Evolutionary conservation across 2,797 vertebrate genomes (phyloP).

Genomic region (Xiphophorus birchmanni): DNA sequence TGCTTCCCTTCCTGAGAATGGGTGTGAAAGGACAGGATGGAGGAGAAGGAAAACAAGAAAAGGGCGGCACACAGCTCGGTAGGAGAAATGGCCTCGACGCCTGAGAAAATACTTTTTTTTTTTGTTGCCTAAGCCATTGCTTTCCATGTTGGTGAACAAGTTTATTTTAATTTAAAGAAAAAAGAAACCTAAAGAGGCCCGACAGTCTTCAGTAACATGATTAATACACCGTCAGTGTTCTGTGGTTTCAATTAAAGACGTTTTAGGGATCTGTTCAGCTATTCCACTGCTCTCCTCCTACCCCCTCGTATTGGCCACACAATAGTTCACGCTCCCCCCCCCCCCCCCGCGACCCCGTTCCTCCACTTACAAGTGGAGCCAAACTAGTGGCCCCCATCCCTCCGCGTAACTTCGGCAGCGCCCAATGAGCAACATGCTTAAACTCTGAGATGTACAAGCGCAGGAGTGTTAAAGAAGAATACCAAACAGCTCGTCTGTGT

Average conservation of each 20-base stretch:
- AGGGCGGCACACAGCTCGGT: slow-evolving; percentile 52
- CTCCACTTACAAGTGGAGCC: slow-evolving; percentile 33
- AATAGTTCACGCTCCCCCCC: slow-evolving; percentile 8
- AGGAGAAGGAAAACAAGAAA: slow-evolving; percentile 77
- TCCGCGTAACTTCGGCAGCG: slow-evolving; percentile 43
- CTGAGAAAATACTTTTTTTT: slow-evolving; percentile 28
- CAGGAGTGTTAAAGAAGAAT: slow-evolving; percentile 57
- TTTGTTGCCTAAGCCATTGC: slow-evolving; percentile 16
- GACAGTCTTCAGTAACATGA: background rate
- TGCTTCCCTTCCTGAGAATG: slow-evolving; percentile 41
- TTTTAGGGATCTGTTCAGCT: slow-evolving; percentile 20
- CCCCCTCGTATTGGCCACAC: slow-evolving; percentile 36
- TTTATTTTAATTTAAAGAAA: slow-evolving; percentile 2
- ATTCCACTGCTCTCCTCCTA: slow-evolving; percentile 30
- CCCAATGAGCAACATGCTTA: slow-evolving; percentile 38
- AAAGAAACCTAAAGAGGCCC: background rate
- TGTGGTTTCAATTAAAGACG: slow-evolving; percentile 9
- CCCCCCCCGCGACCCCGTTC: background rate
- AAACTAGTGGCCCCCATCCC: slow-evolving; percentile 46
- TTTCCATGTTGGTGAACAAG: background rate
- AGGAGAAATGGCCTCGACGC: slow-evolving; percentile 46
- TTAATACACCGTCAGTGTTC: background rate
- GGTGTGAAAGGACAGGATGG: slow-evolving; percentile 55
- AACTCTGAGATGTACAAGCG: slow-evolving; percentile 40
- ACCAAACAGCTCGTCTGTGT: slow-evolving; percentile 68